Conservation (phyloP, 2,888 invertebrate species). For the Furcula furcula region DNA sequence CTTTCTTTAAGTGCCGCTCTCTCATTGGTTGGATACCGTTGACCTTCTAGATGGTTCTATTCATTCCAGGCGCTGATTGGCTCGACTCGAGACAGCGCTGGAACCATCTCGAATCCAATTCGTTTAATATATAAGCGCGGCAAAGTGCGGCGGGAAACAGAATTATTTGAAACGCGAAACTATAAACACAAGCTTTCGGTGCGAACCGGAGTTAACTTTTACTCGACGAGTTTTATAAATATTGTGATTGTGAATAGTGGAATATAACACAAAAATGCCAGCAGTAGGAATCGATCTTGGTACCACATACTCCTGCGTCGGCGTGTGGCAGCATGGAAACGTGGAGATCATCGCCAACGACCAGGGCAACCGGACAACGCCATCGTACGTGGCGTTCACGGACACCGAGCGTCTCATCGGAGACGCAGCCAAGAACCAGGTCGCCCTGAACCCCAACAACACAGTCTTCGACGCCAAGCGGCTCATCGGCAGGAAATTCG, state of each 20-base stretch:
- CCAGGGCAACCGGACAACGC: constrained; percentile 87
- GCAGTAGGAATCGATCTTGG: constrained; percentile 81
- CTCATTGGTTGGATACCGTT: constrained; percentile 36
- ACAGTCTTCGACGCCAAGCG: constrained; percentile 90
- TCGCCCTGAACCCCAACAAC: constrained; percentile 87
- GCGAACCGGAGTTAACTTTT: constrained; percentile 40
- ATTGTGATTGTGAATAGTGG: constrained; percentile 8
- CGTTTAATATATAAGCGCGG: constrained; percentile 48
- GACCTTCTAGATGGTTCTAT: constrained; percentile 45
- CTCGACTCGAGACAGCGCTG: constrained; percentile 27
- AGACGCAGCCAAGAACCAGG: constrained; percentile 87
- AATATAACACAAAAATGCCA: constrained; percentile 54
- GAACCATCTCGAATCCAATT: constrained; percentile 52
- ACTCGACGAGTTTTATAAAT: constrained; percentile 3
- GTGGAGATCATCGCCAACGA: constrained; percentile 88
- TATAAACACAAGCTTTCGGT: constrained; percentile 47
- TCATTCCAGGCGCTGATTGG: constrained; percentile 41
- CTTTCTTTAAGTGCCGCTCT: constrained; percentile 21
- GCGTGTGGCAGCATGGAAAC: constrained; percentile 84
- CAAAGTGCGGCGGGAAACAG: constrained; percentile 52
- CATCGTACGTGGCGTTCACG: constrained; percentile 88
- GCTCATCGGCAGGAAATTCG: constrained; percentile 89
- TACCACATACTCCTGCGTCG: constrained; percentile 81
- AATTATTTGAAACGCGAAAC: constrained; percentile 59
- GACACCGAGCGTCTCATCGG: constrained; percentile 86